Evolutionary conservation across 2,797 vertebrate genomes (phyloP), one percentile per base, ranked within the genome.

Genomic region (Buceros bicornis): DNA sequence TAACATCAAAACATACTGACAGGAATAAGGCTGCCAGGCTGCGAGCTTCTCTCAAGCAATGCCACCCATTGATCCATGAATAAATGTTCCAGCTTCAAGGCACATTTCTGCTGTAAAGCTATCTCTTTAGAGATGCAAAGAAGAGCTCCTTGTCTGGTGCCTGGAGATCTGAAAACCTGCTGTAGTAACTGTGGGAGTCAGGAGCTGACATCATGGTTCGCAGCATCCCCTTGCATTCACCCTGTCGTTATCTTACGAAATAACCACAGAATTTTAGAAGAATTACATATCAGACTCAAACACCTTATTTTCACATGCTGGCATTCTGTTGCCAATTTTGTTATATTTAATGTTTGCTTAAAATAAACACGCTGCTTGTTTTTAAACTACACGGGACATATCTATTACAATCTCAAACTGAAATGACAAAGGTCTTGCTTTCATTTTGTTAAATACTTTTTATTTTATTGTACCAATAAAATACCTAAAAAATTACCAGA

Each of bases 61-160:
- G 89, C 95, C 96, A 97, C 95, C 94, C 95, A 93, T 96, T 96
- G 97, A 97, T 97, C 96, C 94, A 80, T 96, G 96, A 97, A 97
- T 95, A 96, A 97, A 97, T 95, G 96, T 95, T 97, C 95, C 91
- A 90, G 94, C 97, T 97, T 82, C 96, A 93, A 97, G 96, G 97
- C 96, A 94, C 92, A 92, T 87, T 78, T 45, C 86, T 82, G 91
- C 78, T 94, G 89, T 56, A 93, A 90, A 93, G 58, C 82, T 90
- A 58, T 91, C 89, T 92, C 95, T 76, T 84, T 87, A 80, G 73
- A 84, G 84, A 96, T 93, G 93, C 89, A 91, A 79, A 95, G 89
- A 93, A 79, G 71, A 92, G 85, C 77, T 95, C 65, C 90, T 73
- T 86, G 93, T 93, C 95, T 96, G 95, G 74, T 96, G 83, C 89